phyloP scores from a whole-genome alignment of 2,888 invertebrate species.

The Hemithea aestivaria region DNA sequence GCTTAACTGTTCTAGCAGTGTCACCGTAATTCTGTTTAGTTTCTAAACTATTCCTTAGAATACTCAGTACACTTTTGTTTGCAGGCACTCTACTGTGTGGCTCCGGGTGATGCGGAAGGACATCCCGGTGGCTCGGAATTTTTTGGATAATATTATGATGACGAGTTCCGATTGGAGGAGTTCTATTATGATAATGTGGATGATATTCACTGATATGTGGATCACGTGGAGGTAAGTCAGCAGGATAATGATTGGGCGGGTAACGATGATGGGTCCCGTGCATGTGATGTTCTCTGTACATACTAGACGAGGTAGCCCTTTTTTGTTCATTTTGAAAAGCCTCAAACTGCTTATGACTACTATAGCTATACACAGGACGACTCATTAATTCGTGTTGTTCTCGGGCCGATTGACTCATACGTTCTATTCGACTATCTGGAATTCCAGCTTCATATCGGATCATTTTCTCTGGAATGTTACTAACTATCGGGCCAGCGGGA shows the following conservation, averaged over 20 bases:
- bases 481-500: constrained; percentile 57
- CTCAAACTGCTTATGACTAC: constrained; percentile 66
- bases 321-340: constrained; percentile 67
- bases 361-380: constrained; percentile 67
- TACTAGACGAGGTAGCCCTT: constrained; percentile 40
- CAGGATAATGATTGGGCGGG: constrained; percentile 43
- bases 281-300: constrained; percentile 54
- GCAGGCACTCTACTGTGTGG: constrained; percentile 71
- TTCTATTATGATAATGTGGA: constrained; percentile 56
- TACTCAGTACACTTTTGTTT: constrained; percentile 85
- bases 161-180: constrained; percentile 47
- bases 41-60: constrained; percentile 85
- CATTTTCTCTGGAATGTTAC: constrained; percentile 74
- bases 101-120: constrained; percentile 52
- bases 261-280: constrained; percentile 53
- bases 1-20: constrained; percentile 70
- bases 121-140: constrained; percentile 59
- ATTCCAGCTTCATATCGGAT: constrained; percentile 70
- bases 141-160: constrained; percentile 68
- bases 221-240: constrained; percentile 50
- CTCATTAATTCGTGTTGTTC: constrained; percentile 69
- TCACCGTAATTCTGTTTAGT: constrained; percentile 78
- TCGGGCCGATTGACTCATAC: constrained; percentile 53
- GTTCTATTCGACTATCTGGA: constrained; percentile 66
- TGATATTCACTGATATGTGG: constrained; percentile 48